These are phyloP conservation scores for Masnerella sp. DNA, from an alignment of 2,888 invertebrate species.

Conservation along the genomic window DNA sequence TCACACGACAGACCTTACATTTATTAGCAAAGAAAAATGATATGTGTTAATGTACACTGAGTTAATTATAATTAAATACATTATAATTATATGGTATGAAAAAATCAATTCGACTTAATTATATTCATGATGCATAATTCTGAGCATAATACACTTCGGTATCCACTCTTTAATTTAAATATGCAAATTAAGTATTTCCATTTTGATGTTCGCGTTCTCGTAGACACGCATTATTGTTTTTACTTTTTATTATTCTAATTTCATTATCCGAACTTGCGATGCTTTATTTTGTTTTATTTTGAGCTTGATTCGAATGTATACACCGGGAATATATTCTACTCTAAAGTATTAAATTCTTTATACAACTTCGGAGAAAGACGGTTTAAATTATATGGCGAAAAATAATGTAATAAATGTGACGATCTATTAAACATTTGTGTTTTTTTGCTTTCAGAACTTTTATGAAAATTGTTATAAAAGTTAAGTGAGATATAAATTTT, in stretches of 20 bases:
- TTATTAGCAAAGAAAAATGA: too few species aligned
- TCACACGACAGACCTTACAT: too few species aligned
- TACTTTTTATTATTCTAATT: conserved; percentile 19
- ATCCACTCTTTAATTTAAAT: conserved; percentile 22
- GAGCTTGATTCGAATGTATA: neutral
- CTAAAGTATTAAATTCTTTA: neutral
- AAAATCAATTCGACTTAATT: conserved; percentile 17
- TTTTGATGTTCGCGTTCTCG: conserved; percentile 15
- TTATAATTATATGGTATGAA: neutral
- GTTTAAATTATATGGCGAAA: too few species aligned
- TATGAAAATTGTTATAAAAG: too few species aligned
- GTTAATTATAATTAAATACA: conserved; percentile 4
- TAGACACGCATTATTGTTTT: conserved; percentile 7
- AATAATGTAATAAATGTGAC: too few species aligned
- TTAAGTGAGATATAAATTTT: too few species aligned
- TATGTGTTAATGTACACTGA: neutral
- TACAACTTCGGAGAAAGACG: too few species aligned
- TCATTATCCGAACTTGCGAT: conserved; percentile 9
- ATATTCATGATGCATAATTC: conserved; percentile 17
- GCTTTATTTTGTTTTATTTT: neutral
- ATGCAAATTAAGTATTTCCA: conserved; percentile 31
- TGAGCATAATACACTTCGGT: conserved; percentile 6
- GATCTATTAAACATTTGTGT: too few species aligned
- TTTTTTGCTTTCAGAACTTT: too few species aligned
- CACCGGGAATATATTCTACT: too few species aligned